A percentile compares a stretch with the other conserved stretches of the same genome.
These are phyloP conservation scores for Pithys albifrons DNA, from an alignment of 2,113 vertebrate genomes.

Conservation along the genomic window DNA sequence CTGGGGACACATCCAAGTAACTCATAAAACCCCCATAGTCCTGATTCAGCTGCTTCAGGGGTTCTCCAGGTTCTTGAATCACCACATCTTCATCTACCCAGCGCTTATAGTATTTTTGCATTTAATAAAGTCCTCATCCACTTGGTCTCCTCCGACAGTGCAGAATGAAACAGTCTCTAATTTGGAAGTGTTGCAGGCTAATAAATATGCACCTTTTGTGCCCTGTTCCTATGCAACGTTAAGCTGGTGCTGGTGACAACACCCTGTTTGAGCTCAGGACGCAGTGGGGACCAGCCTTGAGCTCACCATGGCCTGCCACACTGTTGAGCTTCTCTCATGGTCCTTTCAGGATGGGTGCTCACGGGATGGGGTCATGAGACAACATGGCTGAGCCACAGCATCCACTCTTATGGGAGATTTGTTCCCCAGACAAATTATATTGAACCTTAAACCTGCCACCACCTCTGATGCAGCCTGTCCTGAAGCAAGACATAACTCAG, in stretches of 20 bases:
- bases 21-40: too few relatives aligned
- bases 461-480: background rate
- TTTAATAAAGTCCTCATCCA: too few relatives aligned
- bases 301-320: background rate
- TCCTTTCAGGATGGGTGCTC: background rate
- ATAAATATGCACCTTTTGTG: background rate
- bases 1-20: too few relatives aligned
- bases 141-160: too few relatives aligned
- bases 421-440: background rate
- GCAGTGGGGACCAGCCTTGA: too few relatives aligned
- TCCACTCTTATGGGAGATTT: background rate
- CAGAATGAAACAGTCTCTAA: background rate
- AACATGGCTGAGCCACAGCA: background rate
- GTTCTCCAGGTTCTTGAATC: too few relatives aligned
- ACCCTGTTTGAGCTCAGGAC: background rate
- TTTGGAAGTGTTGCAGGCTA: background rate
- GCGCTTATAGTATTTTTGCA: too few relatives aligned
- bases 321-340: background rate
- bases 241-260: background rate
- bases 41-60: too few relatives aligned
- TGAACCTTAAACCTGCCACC: background rate
- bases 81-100: too few relatives aligned
- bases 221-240: background rate
- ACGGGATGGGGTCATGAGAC: background rate
- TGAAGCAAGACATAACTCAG: background rate